Evolutionary conservation across 2,797 vertebrate species (phyloP).

Genomic region (Gymnothorax javanicus): DNA sequence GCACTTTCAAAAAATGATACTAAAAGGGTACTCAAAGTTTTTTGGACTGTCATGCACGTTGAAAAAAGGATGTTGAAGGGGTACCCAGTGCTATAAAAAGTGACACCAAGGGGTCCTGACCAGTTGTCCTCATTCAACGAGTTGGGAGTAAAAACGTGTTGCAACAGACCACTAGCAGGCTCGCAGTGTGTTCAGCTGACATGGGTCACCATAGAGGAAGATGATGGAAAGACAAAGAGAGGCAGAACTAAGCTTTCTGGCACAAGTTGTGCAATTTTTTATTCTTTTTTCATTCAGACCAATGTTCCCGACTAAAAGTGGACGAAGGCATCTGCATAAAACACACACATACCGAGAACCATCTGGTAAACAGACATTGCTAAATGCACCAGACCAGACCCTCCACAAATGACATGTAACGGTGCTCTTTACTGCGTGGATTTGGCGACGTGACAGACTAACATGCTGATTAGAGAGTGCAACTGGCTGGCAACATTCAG

Average conservation of each 20-base stretch:
- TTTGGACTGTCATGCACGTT: no score
- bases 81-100: no score
- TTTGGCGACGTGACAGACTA: conserved; percentile 50
- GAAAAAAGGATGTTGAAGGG: no score
- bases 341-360: neutral
- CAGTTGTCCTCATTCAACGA: no score
- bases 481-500: conserved; percentile 39
- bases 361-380: conserved; percentile 21
- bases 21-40: no score
- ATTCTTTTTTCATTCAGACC: neutral
- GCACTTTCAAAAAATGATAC: no score
- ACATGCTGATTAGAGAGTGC: conserved; percentile 65
- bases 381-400: neutral
- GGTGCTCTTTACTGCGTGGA: conserved; percentile 9
- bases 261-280: neutral
- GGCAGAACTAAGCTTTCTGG: neutral
- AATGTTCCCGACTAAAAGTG: neutral
- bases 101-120: no score
- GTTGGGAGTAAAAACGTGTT: no score
- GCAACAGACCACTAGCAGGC: neutral
- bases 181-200: neutral
- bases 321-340: neutral
- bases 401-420: conserved; percentile 26
- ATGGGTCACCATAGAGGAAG: neutral
- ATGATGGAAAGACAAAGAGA: neutral